Evolutionary conservation across 2,888 invertebrate species (phyloP).

Genomic region (Poecilus cupreus): DNA sequence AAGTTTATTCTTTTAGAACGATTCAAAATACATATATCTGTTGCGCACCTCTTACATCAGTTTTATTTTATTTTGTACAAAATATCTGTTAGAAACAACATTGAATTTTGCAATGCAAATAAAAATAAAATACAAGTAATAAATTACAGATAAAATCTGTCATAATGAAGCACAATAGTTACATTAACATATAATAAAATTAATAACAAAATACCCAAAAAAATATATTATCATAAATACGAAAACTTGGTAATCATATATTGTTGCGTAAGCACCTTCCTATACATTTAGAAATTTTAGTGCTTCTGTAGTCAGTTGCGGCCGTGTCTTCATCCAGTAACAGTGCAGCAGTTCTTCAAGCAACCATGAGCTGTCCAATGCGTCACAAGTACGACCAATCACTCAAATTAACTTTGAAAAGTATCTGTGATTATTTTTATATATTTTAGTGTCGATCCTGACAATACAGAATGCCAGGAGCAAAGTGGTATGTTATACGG

Average conservation of each 20-base stretch:
- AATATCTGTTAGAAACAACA: too few relatives aligned
- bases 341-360: neutral
- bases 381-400: slow-evolving; percentile 61
- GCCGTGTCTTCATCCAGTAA: slow-evolving; percentile 63
- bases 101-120: too few relatives aligned
- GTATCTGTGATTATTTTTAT: neutral
- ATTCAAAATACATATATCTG: too few relatives aligned
- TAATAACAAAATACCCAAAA: neutral
- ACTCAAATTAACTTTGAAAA: neutral
- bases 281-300: slow-evolving; percentile 36
- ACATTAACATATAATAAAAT: too few relatives aligned
- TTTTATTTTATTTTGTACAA: too few relatives aligned
- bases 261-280: neutral
- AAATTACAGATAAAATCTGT: too few relatives aligned
- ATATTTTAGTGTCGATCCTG: slow-evolving; percentile 62
- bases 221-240: neutral
- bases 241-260: neutral
- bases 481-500: slow-evolving; percentile 91
- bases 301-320: slow-evolving; percentile 60
- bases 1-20: too few relatives aligned
- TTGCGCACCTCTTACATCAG: too few relatives aligned
- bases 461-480: slow-evolving; percentile 77
- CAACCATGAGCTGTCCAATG: slow-evolving; percentile 67
- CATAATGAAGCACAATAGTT: too few relatives aligned
- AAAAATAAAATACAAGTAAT: too few relatives aligned